Evolutionary conservation across 2,888 invertebrate species (phyloP).

Genomic region (Hirudinaria manillensis): DNA sequence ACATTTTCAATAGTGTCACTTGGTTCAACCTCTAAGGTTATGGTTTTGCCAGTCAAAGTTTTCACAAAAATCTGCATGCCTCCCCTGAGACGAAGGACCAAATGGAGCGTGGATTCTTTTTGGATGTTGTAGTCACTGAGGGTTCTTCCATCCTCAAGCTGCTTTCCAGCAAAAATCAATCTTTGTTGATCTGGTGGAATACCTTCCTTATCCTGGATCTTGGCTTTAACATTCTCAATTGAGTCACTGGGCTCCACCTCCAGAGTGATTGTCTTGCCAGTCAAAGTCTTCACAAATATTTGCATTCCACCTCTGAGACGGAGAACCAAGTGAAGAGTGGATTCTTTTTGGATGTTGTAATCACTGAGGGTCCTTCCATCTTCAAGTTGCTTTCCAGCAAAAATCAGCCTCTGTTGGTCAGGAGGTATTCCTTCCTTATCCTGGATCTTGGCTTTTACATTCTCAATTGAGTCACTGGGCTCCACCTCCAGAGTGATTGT

Average conservation of each 20-base stretch:
- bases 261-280: conserved; percentile 53
- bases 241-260: conserved; percentile 61
- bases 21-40: conserved; percentile 70
- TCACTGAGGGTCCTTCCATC: conserved; percentile 31
- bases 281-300: conserved; percentile 38
- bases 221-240: conserved; percentile 84
- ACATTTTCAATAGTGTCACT: conserved; percentile 88
- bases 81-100: conserved; percentile 85
- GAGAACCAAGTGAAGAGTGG: conserved; percentile 82
- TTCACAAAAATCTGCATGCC: conserved; percentile 60
- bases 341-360: conserved; percentile 51
- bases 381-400: too few species aligned
- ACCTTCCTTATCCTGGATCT: conserved; percentile 52
- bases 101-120: conserved; percentile 87
- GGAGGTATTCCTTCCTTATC: too few species aligned
- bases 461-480: too few species aligned
- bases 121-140: conserved; percentile 90
- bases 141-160: too few species aligned
- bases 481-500: conserved; percentile 68
- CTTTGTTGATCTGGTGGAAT: too few species aligned
- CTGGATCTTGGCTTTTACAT: too few species aligned
- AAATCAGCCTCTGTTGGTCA: too few species aligned
- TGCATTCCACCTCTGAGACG: conserved; percentile 76
- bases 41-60: conserved; percentile 54
- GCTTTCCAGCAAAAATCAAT: too few species aligned